These are phyloP conservation scores for Tinamus major DNA, from an alignment of 2,797 vertebrate genomes.

Conservation along the genomic window DNA sequence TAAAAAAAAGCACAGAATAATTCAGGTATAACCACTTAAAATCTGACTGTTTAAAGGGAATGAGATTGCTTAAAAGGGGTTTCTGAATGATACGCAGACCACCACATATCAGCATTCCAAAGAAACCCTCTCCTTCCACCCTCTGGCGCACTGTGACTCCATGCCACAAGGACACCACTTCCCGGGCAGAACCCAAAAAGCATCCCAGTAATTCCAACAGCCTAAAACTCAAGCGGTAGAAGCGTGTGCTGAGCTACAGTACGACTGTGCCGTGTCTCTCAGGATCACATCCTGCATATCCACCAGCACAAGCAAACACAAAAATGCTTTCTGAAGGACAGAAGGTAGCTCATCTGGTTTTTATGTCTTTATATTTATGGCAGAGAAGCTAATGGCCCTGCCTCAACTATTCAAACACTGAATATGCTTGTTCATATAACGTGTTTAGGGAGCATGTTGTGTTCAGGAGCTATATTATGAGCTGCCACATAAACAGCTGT, in stretches of 20 bases:
- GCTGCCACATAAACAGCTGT: not conserved
- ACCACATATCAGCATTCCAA: not conserved
- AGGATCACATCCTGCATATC: not conserved
- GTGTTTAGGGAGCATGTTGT: not conserved
- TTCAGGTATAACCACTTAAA: slow-evolving; percentile 62
- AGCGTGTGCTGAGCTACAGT: not conserved
- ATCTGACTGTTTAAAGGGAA: slow-evolving; percentile 28
- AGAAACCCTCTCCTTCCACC: slow-evolving; percentile 11
- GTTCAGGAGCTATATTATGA: accelerated
- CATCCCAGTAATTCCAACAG: accelerated
- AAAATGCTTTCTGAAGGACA: not conserved
- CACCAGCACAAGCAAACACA: not conserved
- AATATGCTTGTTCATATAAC: not conserved
- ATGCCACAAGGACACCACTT: not conserved
- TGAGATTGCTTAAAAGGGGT: not conserved
- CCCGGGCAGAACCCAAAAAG: not conserved
- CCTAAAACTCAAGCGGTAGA: not conserved
- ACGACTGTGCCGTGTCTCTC: not conserved
- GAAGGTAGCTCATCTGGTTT: not conserved
- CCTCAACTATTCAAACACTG: not conserved
- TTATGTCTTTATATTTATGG: not conserved
- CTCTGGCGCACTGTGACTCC: slow-evolving; percentile 18
- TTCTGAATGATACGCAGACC: slow-evolving; percentile 38
- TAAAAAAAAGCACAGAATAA: slow-evolving; percentile 56
- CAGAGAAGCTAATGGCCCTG: not conserved